Evolutionary conservation across 2,888 invertebrate species (phyloP), one percentile per base, ranked within the genome.

Genomic region (Ptychoptera contaminata): DNA sequence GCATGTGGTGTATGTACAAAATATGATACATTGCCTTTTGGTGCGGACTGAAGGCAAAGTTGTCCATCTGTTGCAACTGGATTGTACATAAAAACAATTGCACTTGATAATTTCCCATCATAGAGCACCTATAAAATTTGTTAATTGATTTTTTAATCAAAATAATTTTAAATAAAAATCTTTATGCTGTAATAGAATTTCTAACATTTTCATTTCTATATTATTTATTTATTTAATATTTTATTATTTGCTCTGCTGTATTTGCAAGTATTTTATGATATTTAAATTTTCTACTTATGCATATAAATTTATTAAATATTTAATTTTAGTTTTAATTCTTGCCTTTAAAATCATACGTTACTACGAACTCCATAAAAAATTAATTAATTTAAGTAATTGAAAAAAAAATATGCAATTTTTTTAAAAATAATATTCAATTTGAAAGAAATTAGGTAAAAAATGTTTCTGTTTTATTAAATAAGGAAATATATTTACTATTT

Each of bases 1-100:
- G 97, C 97, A 69, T 99, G 98, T 44, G 98, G 97, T 52, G 94
- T 93, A 72, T 98, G 98, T 60, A 97, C 93, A 74, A 98, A 99
- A 73, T 90, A 94, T 52, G 93, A 90, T 56, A 85, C 77, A 68
- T 94, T 96, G 61, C 92, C 92, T 71, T 96, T 97, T 46, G 97
- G 96, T 54, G 96, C 92, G 41, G 94, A 94, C 71, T 97, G 96
- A 54, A 98, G 77, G 70, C 97, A 97, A 51, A 99, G 76, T 70
- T 98, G 97, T 52, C 94, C 91, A 69, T 98, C 97, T 52, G 98
- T 98, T 50, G 98, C 97, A 58, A 97, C 96, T 50, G 98, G 98
- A 70, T 97, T 98, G 76, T 98, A 99, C 90, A 97, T 94, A 72
- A 98, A 97, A 61, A 98, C 92, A 63, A 99, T 90, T 53, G 88